Conservation (phyloP, 2,797 vertebrate genomes). For the Mallotus villosus region DNA sequence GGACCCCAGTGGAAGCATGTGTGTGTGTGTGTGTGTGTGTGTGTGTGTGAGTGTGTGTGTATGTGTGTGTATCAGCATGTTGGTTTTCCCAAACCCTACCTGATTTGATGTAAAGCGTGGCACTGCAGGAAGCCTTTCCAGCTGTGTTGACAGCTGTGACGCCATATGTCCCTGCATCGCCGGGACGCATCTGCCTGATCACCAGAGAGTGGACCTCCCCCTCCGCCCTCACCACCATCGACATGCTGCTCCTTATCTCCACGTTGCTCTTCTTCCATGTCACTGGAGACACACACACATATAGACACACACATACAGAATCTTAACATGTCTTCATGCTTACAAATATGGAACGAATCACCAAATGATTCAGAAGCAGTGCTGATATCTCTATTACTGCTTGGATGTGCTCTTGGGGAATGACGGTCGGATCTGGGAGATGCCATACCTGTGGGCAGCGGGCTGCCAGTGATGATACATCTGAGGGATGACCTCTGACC, state of each 20-base stretch:
- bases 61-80: neutral
- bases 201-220: constrained; percentile 80
- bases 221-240: constrained; percentile 73
- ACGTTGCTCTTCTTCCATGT: constrained; percentile 84
- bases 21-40: constrained; percentile 5
- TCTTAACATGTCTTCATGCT: no score
- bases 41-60: constrained; percentile 6
- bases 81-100: constrained; percentile 64
- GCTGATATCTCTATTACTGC: no score
- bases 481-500: constrained; percentile 77
- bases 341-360: no score
- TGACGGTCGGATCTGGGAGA: neutral
- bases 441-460: constrained; percentile 80
- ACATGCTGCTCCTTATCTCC: constrained; percentile 66
- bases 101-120: constrained; percentile 77
- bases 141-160: constrained; percentile 79
- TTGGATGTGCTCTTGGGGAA: neutral
- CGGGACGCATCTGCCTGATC: constrained; percentile 73
- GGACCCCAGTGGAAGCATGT: neutral
- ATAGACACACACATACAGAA: constrained; percentile 1
- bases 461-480: constrained; percentile 81
- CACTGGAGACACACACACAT: constrained; percentile 67
- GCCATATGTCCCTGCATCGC: constrained; percentile 78
- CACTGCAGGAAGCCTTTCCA: constrained; percentile 79
- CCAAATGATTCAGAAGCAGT: no score